phyloP scores from a whole-genome alignment of 2,113 vertebrate species.

The Xenopus tropicalis region DNA sequence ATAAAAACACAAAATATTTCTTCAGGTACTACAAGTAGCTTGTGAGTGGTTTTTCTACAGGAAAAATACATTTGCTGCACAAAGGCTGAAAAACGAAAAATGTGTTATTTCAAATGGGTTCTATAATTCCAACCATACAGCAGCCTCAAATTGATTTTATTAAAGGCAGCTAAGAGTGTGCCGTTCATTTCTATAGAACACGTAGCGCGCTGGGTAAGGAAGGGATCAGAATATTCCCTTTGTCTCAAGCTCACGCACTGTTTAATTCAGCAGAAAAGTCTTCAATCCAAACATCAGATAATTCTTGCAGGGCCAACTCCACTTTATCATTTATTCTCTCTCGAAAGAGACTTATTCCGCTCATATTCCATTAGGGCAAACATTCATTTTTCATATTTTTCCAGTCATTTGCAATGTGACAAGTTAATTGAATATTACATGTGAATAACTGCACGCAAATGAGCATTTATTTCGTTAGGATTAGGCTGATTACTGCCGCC shows the following conservation, averaged over 20 bases:
- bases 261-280: constrained; percentile 33
- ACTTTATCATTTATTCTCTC: constrained; percentile 28
- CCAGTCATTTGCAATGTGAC: constrained; percentile 56
- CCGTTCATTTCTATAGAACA: not conserved
- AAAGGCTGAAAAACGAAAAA: no score
- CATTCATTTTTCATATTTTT: constrained; percentile 52
- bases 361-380: constrained; percentile 51
- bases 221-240: not conserved
- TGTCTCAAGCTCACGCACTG: not conserved
- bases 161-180: not conserved
- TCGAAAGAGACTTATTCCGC: constrained; percentile 42
- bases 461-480: constrained; percentile 60
- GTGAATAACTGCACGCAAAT: constrained; percentile 61
- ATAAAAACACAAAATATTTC: no score
- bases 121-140: not conserved
- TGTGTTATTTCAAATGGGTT: not conserved
- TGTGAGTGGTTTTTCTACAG: no score
- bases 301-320: constrained; percentile 8
- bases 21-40: no score
- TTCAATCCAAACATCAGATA: constrained; percentile 26
- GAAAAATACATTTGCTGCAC: no score
- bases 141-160: not conserved
- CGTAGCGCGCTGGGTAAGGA: not conserved
- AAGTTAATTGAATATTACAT: constrained; percentile 63
- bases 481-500: constrained; percentile 52